These are phyloP conservation scores for Helicolenus hilgendorfi DNA, from an alignment of 2,797 vertebrate species.

Conservation along the genomic window DNA sequence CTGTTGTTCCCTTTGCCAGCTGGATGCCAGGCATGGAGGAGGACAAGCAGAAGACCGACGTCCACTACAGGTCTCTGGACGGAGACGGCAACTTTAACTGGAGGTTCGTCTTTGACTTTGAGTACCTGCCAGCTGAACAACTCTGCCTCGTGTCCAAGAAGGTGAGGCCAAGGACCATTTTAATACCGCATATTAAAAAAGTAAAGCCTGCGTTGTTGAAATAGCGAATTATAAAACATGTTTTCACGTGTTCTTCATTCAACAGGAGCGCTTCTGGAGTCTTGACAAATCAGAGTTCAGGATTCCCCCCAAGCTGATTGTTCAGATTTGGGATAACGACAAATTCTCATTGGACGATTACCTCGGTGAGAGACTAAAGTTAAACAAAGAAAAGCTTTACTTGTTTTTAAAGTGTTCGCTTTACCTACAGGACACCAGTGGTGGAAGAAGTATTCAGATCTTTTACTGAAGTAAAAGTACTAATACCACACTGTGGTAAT, in stretches of 20 bases:
- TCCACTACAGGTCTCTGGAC: constrained; percentile 98
- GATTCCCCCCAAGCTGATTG: constrained; percentile 94
- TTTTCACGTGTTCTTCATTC: not conserved
- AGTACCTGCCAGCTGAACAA: constrained; percentile 96
- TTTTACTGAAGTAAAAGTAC: no score
- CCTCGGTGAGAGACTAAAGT: constrained; percentile 90
- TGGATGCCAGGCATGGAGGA: constrained; percentile 99
- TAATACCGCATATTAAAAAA: not conserved
- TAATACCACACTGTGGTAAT: no score
- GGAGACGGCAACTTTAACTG: constrained; percentile 99
- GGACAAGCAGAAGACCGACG: constrained; percentile 99
- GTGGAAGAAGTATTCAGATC: no score
- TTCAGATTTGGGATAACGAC: constrained; percentile 99
- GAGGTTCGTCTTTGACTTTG: constrained; percentile 97
- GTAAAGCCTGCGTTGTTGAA: not conserved
- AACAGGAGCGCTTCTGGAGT: constrained; percentile 98
- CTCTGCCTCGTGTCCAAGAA: constrained; percentile 97
- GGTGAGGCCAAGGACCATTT: constrained; percentile 82
- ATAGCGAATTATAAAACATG: not conserved
- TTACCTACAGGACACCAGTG: not conserved
- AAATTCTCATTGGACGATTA: constrained; percentile 99
- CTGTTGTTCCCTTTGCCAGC: constrained; percentile 76
- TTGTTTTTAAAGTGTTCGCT: not conserved
- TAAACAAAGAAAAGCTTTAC: not conserved
- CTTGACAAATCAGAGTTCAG: constrained; percentile 98